Percentiles rank a stretch among this genome's conserved stretches.
Conservation (phyloP, 2,113 vertebrate species). For the Eudyptes chrysolophus region DNA sequence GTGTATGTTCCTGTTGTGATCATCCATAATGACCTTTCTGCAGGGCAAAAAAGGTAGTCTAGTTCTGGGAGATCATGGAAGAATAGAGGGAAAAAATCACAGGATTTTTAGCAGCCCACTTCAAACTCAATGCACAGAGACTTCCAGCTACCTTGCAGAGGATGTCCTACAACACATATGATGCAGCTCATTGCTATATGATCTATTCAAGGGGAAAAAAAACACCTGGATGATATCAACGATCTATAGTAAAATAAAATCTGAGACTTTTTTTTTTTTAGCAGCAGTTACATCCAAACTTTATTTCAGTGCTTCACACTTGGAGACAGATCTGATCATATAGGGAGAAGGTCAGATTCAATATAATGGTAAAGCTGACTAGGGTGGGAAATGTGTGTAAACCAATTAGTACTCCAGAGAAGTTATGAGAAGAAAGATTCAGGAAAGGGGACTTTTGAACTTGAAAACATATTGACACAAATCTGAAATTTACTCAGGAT, state of each 20-base stretch:
- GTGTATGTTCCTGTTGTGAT: neutral
- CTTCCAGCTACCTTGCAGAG: neutral
- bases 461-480: neutral
- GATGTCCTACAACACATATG: neutral
- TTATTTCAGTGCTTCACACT: neutral
- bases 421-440: neutral
- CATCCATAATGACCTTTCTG: neutral
- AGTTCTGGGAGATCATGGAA: neutral
- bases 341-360: neutral
- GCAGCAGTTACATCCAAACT: neutral
- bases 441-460: neutral
- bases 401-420: neutral
- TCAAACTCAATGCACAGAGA: neutral
- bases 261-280: neutral
- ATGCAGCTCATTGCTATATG: neutral
- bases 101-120: neutral
- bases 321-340: neutral
- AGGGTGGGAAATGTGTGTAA: neutral
- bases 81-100: neutral
- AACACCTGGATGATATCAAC: rapidly evolving
- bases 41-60: neutral
- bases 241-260: neutral
- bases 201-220: neutral
- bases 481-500: neutral
- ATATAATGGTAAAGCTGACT: neutral